Evolutionary conservation across 2,113 vertebrate species (phyloP).

Genomic region (Chaetura pelagica): DNA sequence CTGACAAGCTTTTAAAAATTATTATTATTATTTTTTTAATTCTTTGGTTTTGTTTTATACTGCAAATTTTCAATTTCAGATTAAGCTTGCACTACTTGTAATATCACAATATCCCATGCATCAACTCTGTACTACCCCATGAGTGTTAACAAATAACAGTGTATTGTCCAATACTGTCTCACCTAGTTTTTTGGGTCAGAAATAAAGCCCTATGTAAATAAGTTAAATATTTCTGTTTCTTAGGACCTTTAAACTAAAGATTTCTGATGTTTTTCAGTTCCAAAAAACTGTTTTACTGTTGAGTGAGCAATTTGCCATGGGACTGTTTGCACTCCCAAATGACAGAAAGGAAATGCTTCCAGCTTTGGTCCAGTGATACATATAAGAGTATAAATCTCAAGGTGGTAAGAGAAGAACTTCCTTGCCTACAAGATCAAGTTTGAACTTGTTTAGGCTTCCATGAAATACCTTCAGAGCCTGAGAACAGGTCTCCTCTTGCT

Average conservation of each 20-base stretch:
- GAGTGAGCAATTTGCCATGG: neutral
- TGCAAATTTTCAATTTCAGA: neutral
- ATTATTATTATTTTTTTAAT: neutral
- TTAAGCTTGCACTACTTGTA: neutral
- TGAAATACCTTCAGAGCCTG: neutral
- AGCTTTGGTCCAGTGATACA: neutral
- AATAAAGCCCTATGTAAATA: neutral
- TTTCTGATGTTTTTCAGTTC: neutral
- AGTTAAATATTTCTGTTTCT: neutral
- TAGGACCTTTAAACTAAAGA: neutral
- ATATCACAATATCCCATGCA: neutral
- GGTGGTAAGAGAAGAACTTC: neutral
- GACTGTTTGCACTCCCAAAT: neutral
- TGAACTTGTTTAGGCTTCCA: neutral
- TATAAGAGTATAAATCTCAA: neutral
- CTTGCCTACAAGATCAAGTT: neutral
- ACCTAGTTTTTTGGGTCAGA: neutral
- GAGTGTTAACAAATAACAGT: neutral
- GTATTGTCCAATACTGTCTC: neutral
- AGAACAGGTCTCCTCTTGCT: neutral
- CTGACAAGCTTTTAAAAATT: neutral
- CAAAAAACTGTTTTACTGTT: neutral
- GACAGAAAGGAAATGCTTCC: neutral
- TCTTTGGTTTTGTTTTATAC: neutral
- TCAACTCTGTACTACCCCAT: neutral